Conservation (phyloP, 2,113 vertebrate genomes). For the Ivindomyrus marchei region DNA sequence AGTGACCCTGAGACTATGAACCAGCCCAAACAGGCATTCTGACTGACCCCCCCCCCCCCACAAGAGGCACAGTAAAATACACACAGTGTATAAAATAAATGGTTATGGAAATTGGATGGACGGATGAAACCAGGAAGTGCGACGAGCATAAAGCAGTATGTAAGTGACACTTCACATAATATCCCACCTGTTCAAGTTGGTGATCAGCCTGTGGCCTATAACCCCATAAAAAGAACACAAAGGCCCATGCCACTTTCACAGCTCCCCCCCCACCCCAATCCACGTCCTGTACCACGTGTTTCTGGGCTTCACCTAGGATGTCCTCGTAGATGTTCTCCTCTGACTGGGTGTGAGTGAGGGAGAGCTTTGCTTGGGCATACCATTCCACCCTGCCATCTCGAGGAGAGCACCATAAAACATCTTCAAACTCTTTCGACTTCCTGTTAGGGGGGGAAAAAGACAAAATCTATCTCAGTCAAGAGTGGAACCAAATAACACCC, state of each 20-base stretch:
- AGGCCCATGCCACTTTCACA: not conserved
- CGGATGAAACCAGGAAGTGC: not conserved
- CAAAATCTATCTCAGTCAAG: not conserved
- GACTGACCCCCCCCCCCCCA: not conserved
- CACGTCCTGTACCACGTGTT: not conserved
- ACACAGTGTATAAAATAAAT: not conserved
- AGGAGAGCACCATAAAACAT: constrained; percentile 75
- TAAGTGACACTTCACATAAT: not conserved
- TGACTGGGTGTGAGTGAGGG: constrained; percentile 89
- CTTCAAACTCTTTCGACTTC: constrained; percentile 95
- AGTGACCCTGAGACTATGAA: not conserved
- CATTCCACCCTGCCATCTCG: constrained; percentile 78
- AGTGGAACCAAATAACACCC: not conserved
- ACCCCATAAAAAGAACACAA: not conserved
- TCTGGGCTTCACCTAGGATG: constrained; percentile 75
- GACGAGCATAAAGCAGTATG: not conserved
- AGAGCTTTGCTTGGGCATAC: constrained; percentile 85
- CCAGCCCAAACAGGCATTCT: not conserved
- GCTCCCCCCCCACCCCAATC: not conserved
- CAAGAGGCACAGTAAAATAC: not conserved
- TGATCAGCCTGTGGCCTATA: not conserved
- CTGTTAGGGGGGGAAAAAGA: constrained; percentile 50
- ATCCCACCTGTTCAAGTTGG: not conserved
- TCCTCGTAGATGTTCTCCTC: constrained; percentile 97
- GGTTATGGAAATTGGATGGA: not conserved